Conservation (phyloP, 2,113 vertebrate species). For the Oreochromis aureus region DNA sequence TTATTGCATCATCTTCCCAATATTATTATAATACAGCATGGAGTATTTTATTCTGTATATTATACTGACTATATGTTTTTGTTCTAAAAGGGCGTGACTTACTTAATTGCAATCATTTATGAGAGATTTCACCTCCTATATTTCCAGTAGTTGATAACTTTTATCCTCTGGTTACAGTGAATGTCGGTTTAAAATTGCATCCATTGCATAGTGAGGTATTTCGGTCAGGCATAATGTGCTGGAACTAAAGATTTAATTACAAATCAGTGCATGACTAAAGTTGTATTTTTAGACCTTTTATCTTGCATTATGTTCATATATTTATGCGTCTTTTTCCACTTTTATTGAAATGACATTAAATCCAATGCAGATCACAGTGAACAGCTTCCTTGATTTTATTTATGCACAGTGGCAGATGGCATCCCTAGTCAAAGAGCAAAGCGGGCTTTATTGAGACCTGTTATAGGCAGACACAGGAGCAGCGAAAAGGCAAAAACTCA, state of each 20-base stretch:
- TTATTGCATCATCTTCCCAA: background rate
- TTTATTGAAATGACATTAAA: constrained; percentile 35
- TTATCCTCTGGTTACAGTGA: background rate
- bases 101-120: background rate
- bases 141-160: background rate
- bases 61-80: background rate
- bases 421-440: constrained; percentile 15
- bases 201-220: background rate
- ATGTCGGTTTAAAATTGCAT: background rate
- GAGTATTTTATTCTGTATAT: background rate
- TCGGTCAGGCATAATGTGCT: background rate
- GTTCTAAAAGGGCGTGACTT: background rate
- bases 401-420: constrained; percentile 50
- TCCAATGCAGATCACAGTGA: constrained; percentile 8
- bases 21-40: background rate
- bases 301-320: background rate
- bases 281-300: background rate
- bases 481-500: background rate
- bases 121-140: background rate
- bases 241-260: background rate
- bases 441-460: constrained; percentile 45
- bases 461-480: background rate
- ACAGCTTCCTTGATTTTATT: constrained; percentile 39
- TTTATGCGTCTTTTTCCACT: constrained; percentile 1
- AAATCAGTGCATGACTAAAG: background rate